Conservation (phyloP, 2,797 vertebrate genomes). For the Gobio occitaniae region DNA sequence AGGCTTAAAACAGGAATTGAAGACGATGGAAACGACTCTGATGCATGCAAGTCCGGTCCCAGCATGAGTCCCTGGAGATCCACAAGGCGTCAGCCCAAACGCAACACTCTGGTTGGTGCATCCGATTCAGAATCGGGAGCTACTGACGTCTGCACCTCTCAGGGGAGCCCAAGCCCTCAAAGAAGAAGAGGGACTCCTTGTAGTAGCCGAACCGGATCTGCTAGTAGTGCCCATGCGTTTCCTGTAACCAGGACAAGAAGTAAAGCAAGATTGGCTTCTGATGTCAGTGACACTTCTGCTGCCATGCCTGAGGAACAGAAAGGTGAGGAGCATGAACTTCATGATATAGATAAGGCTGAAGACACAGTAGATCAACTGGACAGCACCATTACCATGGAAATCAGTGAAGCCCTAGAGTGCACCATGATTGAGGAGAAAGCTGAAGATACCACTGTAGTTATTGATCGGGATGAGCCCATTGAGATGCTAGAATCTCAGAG, state of each 20-base stretch:
- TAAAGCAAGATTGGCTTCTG: constrained; percentile 6
- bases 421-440: constrained; percentile 65
- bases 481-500: constrained; percentile 26
- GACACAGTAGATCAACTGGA: constrained; percentile 47
- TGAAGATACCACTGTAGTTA: constrained; percentile 46
- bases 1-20: constrained; percentile 51
- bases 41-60: constrained; percentile 75
- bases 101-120: constrained; percentile 28
- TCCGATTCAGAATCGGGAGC: constrained; percentile 69
- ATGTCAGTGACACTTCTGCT: background rate
- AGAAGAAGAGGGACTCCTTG: constrained; percentile 67
- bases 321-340: constrained; percentile 24
- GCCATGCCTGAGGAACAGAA: constrained; percentile 21
- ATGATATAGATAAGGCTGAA: constrained; percentile 45
- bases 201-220: constrained; percentile 75
- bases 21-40: constrained; percentile 69
- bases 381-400: constrained; percentile 65
- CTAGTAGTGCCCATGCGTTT: constrained; percentile 60
- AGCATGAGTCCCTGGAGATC: constrained; percentile 57
- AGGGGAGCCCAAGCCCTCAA: constrained; percentile 60
- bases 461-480: constrained; percentile 16
- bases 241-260: constrained; percentile 42
- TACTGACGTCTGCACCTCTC: constrained; percentile 55
- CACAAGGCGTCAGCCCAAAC: constrained; percentile 39
- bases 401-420: constrained; percentile 62